Evolutionary conservation across 1,140 invertebrate genomes (phyloP).

Genomic region (Ips typographus): DNA sequence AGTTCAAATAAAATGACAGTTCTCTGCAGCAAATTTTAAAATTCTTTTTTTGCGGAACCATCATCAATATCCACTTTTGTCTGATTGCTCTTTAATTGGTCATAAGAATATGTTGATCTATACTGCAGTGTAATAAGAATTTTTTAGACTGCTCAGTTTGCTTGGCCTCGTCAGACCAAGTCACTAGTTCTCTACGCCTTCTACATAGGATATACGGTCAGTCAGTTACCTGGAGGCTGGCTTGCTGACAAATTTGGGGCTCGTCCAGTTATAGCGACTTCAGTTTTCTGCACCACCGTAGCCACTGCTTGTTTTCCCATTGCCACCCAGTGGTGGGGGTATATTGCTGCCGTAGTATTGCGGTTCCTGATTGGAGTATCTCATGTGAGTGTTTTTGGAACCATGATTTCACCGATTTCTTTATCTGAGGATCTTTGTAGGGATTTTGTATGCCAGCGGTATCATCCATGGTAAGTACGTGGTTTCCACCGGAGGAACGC

Average conservation of each 20-base stretch:
- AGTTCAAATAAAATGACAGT: too few species aligned
- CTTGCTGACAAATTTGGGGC: conserved; percentile 35
- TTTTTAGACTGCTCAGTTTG: conserved; percentile 26
- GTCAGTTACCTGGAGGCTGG: conserved; percentile 35
- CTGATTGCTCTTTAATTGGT: background rate
- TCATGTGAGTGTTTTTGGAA: conserved; percentile 5
- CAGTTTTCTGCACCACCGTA: conserved; percentile 20
- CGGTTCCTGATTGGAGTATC: conserved; percentile 18
- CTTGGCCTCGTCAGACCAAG: conserved; percentile 14
- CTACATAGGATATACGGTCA: conserved; percentile 26
- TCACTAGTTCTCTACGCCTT: conserved; percentile 30
- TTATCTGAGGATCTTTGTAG: conserved; percentile 7
- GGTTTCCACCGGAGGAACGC: conserved; percentile 31
- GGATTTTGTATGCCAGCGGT: conserved; percentile 32
- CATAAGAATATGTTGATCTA: background rate
- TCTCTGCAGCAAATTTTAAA: too few species aligned
- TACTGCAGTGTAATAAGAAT: background rate
- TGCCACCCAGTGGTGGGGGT: conserved; percentile 14
- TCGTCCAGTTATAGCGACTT: conserved; percentile 26
- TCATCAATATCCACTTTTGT: too few species aligned
- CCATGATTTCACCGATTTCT: background rate
- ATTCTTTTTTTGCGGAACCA: too few species aligned
- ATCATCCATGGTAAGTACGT: conserved; percentile 31
- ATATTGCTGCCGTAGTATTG: conserved; percentile 14
- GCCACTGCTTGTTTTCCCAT: conserved; percentile 20